Conservation (phyloP, 2,888 invertebrate genomes). For the Meteorus colon region DNA sequence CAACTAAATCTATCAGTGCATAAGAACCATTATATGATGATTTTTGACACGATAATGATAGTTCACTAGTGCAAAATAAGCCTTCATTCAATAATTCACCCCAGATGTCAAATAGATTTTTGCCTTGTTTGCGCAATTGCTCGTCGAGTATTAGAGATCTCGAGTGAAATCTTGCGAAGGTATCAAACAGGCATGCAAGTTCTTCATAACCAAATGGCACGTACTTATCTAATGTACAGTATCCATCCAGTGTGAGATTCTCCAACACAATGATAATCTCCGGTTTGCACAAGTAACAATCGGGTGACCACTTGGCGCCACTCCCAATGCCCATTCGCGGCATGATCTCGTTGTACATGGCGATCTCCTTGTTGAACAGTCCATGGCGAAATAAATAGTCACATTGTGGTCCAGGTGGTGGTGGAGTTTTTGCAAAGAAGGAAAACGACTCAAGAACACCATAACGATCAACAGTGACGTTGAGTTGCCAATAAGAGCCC, state of each 20-base stretch:
- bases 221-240: constrained; percentile 55
- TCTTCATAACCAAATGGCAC: constrained; percentile 60
- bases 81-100: constrained; percentile 53
- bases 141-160: constrained; percentile 61
- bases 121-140: constrained; percentile 50
- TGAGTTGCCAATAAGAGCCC: constrained; percentile 55
- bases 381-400: constrained; percentile 42
- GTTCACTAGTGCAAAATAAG: neutral
- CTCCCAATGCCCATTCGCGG: constrained; percentile 42
- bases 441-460: constrained; percentile 36
- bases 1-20: constrained; percentile 49
- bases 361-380: constrained; percentile 56
- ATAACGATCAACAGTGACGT: constrained; percentile 40
- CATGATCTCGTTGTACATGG: constrained; percentile 51
- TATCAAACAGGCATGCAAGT: constrained; percentile 51
- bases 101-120: constrained; percentile 51
- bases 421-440: constrained; percentile 59
- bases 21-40: constrained; percentile 42
- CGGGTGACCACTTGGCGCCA: constrained; percentile 52
- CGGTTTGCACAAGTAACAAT: constrained; percentile 55
- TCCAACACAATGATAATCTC: constrained; percentile 61
- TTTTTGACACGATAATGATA: neutral
- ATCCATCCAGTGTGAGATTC: constrained; percentile 56
- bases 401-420: constrained; percentile 51
- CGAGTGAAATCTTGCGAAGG: constrained; percentile 63